Evolutionary conservation across 2,888 invertebrate genomes (phyloP), one percentile per base, ranked within the genome.

Genomic region (Parnassius mnemosyne): DNA sequence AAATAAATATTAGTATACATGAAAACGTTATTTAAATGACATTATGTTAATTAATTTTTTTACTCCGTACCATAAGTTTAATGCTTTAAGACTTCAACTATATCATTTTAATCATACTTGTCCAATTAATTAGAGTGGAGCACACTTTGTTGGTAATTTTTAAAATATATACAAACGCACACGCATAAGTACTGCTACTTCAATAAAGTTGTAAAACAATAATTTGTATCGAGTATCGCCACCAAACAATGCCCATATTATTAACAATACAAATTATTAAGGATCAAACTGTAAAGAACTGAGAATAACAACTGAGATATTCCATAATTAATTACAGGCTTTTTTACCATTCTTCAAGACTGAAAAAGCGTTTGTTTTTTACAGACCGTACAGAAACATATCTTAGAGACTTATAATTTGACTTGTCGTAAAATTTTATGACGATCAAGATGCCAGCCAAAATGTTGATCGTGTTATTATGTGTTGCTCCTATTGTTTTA

Each of bases 361-460:
- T 58, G 57, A 54, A 62, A 53, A 12, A 61, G 25, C 60, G 50
- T 58, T 50, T 65, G 50, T 66, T 69, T 67, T 70, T 52, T 69
- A 60, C 69, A 73, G 71, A 65, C 66, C 55, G 55, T 66, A 61
- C 60, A 57, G 63, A 58, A 59, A 64, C 53, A 63, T 50, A 58
- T 60, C 58, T 64, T 47, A 66, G 13, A 61, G 53, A 66, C 54
- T 59, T 60, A 58, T 61, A 61, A 57, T 61, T 61, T 57, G 57
- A 25, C 20, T 10, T 53, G 49, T 53, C 20, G 64, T 65, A 53
- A 66, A 65, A 65, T 53, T 51, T 63, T 43, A 61, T 57, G 57
- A 64, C 60, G 54, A 57, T 52, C 68, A 71, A 64, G 53, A 89
- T 89, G 87, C 71, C 79, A 66, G 59, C 71, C 53, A 85, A 77